Evolutionary conservation across 1,140 invertebrate species (phyloP), one percentile per base, ranked within the genome.

Genomic region (Drosophila teissieri): DNA sequence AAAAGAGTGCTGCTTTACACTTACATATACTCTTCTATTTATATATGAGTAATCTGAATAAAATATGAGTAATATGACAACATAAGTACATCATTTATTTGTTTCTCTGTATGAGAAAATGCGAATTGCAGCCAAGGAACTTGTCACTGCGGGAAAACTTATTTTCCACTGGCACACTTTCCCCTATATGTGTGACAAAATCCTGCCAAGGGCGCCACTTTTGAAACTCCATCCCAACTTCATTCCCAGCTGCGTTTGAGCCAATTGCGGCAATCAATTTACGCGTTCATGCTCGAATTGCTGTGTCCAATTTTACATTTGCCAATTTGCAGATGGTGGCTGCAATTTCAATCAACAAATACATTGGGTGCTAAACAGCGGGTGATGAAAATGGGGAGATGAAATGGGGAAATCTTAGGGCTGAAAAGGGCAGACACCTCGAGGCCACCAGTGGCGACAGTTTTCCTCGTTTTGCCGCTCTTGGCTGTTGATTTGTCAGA

Each of bases 401-500:
- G 12, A 3, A 31, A 19, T 37, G 12, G 24, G 5, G 12, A 3
- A 31, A 19, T 39, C 4, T 12, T 14, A 11, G 17, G 36, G 34
- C 42, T 63, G 54, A 54, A 58, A 77, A 56, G 51, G 67, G 36
- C 67, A 62, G 82, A 78, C 60, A 80, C 52, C 63, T 74, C 81
- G 78, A 78, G 78, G 82, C 49, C 78, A 63, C 31, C 48, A 65
- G 40, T 52, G 63, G 78, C 64, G 63, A 63, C 73, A 56, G 40
- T 62, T 69, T 24, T 27, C 12, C 17, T 6, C 40, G 44, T 19
- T 37, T 27, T 48, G 45, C 11, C 27, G 8, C 40, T 24, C 14
- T 31, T 14, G 15, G 63, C 56, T 46, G 81, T 58, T 81, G 78
- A 67, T 65, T 78, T 81, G 67, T 69, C 78, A 81, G 80, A 85